Base-by-base conservation (phyloP, 2,888 invertebrate species). In the Andrena bucephala region DNA sequence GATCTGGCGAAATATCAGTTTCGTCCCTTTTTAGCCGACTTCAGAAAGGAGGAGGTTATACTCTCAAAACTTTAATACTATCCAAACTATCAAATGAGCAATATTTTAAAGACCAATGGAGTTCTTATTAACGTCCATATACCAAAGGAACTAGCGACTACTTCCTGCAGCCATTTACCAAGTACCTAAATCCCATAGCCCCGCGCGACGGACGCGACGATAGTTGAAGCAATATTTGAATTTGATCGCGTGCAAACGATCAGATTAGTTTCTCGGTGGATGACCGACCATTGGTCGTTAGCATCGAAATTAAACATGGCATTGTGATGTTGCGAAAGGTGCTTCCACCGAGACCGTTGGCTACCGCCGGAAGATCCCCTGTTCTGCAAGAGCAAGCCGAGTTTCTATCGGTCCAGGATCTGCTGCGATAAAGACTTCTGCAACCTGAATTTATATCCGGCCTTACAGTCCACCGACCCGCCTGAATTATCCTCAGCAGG, bases 291-390 rank as follows among this genome's bases (percentile, higher is more conserved):
- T 42, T 6, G 59, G 60, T 57, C 10, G 57, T 57, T 24, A 27
- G 24, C 57, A 27, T 57, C 57, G 57, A 66, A 81, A 87, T 84
- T 85, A 87, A 89, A 88, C 65, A 33, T 72, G 83, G 77, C 70
- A 88, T 89, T 89, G 73, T 89, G 52, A 75, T 89, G 84, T 86
- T 93, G 89, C 87, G 93, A 94, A 93, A 95, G 95, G 94, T 96
- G 96, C 93, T 92, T 95, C 91, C 91, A 94, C 89, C 94, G 94
- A 94, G 89, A 91, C 84, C 89, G 94, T 80, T 95, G 95, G 95
- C 95, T 96, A 92, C 96, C 96, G 89, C 96, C 96, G 90, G 96
- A 96, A 94, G 94, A 94, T 89, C 95, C 96, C 66, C 92, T 92
- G 87, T 93, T 92, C 94, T 96, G 96, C 94, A 92, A 91, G 85